These are phyloP conservation scores for Criorhina ranunculi DNA, from an alignment of 2,888 invertebrate genomes.

Conservation along the genomic window DNA sequence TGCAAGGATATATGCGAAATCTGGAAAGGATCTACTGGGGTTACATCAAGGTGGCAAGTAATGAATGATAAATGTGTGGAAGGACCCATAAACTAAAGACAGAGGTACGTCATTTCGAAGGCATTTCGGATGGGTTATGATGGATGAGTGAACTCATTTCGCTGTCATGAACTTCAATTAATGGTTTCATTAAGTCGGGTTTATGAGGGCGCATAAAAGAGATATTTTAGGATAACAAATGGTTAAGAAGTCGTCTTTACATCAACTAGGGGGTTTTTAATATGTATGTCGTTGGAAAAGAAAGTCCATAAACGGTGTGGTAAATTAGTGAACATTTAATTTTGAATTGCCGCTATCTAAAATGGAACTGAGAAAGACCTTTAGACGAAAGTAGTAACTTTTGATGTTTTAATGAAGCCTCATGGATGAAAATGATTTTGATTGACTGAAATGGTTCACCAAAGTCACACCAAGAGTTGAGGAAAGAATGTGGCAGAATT, in stretches of 20 bases:
- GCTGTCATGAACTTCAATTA: conserved; percentile 23
- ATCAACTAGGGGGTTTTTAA: neutral
- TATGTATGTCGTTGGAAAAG: neutral
- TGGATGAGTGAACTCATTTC: conserved; percentile 42
- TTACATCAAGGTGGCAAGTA: conserved; percentile 9
- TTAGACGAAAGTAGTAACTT: neutral
- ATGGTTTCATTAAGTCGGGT: conserved; percentile 32
- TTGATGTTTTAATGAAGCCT: neutral
- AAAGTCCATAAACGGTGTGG: neutral
- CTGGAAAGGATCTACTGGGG: neutral
- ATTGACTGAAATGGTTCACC: too few relatives aligned
- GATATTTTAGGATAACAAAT: conserved; percentile 4
- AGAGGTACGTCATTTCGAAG: neutral
- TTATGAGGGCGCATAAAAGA: conserved; percentile 14
- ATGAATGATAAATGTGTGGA: conserved; percentile 17
- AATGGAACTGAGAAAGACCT: neutral
- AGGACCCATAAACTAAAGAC: conserved; percentile 3
- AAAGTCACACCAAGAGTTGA: too few relatives aligned
- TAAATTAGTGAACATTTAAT: conserved; percentile 8
- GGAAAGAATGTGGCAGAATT: too few relatives aligned
- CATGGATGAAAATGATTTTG: too few relatives aligned
- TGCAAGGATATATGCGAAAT: neutral
- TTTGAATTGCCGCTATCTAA: neutral
- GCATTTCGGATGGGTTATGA: conserved; percentile 13
- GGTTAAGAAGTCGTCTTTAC: neutral